Conservation (phyloP, 2,113 vertebrate species). For the Stegostoma tigrinum region DNA sequence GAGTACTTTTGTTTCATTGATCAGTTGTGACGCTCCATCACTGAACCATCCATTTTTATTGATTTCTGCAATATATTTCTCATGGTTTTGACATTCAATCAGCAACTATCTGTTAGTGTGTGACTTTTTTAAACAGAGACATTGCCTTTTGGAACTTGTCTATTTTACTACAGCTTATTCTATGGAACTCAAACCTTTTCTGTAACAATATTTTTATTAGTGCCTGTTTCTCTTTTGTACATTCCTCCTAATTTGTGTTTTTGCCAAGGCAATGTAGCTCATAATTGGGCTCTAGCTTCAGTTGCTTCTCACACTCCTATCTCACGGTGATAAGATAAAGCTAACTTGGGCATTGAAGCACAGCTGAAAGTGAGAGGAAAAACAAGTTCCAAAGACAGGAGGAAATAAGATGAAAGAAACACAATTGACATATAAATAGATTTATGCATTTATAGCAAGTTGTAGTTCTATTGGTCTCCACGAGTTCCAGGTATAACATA, state of each 20-base stretch:
- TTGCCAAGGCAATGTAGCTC: background rate
- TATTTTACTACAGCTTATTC: background rate
- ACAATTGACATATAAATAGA: background rate
- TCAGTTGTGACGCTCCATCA: background rate
- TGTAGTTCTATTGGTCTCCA: background rate
- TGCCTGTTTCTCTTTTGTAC: background rate
- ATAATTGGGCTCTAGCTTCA: background rate
- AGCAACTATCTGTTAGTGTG: background rate
- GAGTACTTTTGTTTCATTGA: slow-evolving; percentile 5
- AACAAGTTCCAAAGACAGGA: background rate
- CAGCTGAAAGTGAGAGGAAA: background rate
- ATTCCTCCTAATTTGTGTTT: background rate
- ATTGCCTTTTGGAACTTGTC: background rate
- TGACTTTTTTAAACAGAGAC: background rate
- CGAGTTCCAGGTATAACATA: background rate
- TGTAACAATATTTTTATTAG: background rate
- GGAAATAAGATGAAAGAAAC: background rate
- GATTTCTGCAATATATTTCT: background rate
- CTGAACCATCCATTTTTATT: background rate
- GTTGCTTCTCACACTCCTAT: background rate
- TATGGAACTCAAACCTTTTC: background rate
- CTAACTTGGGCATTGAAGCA: background rate
- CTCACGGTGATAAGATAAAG: background rate
- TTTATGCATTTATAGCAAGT: background rate
- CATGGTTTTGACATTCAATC: background rate